These are phyloP conservation scores for Drosophila ogumai DNA, from an alignment of 1,140 invertebrate genomes.

Conservation along the genomic window DNA sequence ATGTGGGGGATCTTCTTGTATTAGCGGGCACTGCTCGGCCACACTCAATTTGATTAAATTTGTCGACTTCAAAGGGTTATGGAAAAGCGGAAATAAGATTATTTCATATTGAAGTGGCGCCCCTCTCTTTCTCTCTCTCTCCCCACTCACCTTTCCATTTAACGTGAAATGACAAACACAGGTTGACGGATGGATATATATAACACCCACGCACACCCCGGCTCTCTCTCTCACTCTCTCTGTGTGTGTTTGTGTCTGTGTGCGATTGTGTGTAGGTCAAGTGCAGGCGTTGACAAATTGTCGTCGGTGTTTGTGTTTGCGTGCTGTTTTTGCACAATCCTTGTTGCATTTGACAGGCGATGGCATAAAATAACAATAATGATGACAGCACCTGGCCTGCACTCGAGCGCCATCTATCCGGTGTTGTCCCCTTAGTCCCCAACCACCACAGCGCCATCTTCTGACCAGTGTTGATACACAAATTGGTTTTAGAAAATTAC, in stretches of 20 bases:
- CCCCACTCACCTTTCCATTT: constrained; percentile 10
- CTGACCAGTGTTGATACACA: neutral
- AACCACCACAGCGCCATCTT: constrained; percentile 6
- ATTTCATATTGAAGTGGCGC: constrained; percentile 2
- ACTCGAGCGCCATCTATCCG: constrained; percentile 30
- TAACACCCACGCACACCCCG: constrained; percentile 1
- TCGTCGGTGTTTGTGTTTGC: constrained; percentile 50
- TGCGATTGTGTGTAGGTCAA: constrained; percentile 63
- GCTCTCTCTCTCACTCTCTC: neutral
- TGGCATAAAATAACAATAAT: constrained; percentile 68
- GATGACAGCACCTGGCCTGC: constrained; percentile 43
- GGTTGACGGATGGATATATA: constrained; percentile 4
- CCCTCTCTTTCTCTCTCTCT: too few species aligned
- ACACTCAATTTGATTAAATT: constrained; percentile 63
- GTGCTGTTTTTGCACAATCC: constrained; percentile 56
- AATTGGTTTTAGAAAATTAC: too few species aligned
- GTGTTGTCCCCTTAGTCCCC: neutral
- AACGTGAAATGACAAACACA: constrained; percentile 3
- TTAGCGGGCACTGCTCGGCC: constrained; percentile 25
- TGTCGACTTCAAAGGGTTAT: constrained; percentile 11
- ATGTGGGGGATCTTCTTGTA: constrained; percentile 5
- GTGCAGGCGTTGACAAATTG: constrained; percentile 74
- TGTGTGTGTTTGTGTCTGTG: constrained; percentile 5
- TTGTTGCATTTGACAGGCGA: constrained; percentile 74
- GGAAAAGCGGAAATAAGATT: constrained; percentile 6